phyloP scores from a whole-genome alignment of 2,113 vertebrate species.

The Candoia aspera region DNA sequence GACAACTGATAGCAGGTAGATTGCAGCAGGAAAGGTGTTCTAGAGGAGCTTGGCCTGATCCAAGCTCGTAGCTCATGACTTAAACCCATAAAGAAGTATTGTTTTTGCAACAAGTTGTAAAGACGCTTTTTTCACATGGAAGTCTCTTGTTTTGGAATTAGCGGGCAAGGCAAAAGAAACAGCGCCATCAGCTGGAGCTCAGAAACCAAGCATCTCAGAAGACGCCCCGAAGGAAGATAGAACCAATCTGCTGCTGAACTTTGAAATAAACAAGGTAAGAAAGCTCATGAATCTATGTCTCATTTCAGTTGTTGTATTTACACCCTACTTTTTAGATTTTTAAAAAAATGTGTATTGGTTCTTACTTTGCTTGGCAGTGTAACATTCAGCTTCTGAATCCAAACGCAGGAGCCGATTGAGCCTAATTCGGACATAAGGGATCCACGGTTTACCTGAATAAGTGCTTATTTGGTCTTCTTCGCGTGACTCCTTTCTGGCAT shows the following conservation, averaged over 20 bases:
- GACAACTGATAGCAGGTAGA: not conserved
- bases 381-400: not conserved
- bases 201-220: constrained; percentile 36
- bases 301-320: not conserved
- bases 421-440: not conserved
- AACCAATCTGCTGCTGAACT: constrained; percentile 83
- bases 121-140: not conserved
- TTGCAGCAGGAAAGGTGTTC: not conserved
- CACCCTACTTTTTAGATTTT: not conserved
- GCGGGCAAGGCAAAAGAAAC: constrained; percentile 60
- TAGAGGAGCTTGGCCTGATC: not conserved
- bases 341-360: too few relatives aligned
- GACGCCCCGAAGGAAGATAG: constrained; percentile 67
- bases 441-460: not conserved
- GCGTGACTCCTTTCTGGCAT: not conserved
- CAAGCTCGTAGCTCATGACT: not conserved
- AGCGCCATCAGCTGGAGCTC: not conserved
- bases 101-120: not conserved
- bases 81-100: not conserved
- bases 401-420: not conserved
- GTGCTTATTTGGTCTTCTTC: not conserved
- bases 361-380: not conserved
- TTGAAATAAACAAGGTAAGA: constrained; percentile 90
- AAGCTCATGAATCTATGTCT: not conserved
- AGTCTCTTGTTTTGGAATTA: not conserved